Percentiles rank a stretch among this genome's conserved stretches.
Conservation (phyloP, 2,113 vertebrate genomes). For the Sciurus niger region DNA sequence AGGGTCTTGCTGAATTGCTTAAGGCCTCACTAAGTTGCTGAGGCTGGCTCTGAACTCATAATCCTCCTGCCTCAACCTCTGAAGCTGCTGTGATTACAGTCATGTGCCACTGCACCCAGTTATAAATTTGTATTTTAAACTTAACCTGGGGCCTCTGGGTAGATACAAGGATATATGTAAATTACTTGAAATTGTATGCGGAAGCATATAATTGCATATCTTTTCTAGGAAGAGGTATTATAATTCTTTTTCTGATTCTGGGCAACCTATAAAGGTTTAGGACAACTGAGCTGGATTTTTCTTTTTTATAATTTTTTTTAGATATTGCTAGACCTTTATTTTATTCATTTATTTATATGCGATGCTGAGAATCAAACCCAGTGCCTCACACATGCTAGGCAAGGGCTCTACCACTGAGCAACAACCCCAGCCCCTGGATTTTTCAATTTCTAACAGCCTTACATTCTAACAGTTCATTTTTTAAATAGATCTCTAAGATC, state of each 20-base stretch:
- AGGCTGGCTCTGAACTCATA: too few relatives aligned
- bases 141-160: neutral
- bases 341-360: too few relatives aligned
- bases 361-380: too few relatives aligned
- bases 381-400: too few relatives aligned
- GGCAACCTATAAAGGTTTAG: neutral
- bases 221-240: conserved; percentile 1
- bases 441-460: neutral
- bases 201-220: neutral
- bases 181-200: conserved; percentile 45
- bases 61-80: too few relatives aligned
- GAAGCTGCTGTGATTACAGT: too few relatives aligned
- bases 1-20: too few relatives aligned
- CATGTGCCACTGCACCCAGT: too few relatives aligned
- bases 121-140: neutral
- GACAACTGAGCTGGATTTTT: conserved; percentile 38
- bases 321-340: too few relatives aligned
- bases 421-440: neutral
- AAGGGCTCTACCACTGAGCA: too few relatives aligned
- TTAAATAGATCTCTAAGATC: neutral
- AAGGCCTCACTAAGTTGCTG: too few relatives aligned
- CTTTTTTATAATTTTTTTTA: too few relatives aligned
- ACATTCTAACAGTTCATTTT: neutral
- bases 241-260: neutral
- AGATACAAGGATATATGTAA: conserved; percentile 11